Base-by-base conservation (phyloP, 2,113 vertebrate genomes). In the Lynx canadensis region DNA sequence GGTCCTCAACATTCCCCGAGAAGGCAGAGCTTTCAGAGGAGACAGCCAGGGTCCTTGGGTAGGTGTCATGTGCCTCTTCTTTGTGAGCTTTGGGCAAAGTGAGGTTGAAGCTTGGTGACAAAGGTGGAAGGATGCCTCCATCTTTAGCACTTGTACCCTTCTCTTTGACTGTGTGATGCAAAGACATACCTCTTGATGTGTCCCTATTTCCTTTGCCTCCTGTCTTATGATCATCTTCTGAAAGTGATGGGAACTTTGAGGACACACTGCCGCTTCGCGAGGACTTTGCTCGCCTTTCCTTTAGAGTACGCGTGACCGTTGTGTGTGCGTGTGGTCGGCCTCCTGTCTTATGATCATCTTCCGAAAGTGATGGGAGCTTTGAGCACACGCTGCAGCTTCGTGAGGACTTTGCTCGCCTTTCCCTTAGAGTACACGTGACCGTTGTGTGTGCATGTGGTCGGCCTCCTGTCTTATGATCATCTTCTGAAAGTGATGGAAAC, bases 51-150 rank as follows among this genome's bases (percentile, higher is more conserved):
- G n/a, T 21, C 74, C 79, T 27, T 4, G 16, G 45, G 89, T 25
- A 4, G 36, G n/a, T 14, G 36, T 16, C 18, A 2, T 0, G 19
- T 1, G 8, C 45, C 65, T 31, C 18, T 29, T n/a, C 21, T 4
- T 79, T 31, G 45, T 2, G 27, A 33, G 45, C 80, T 10, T 9
- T 19, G 89, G 68, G 36, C 36, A 4, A 25, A 4, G 57, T 12
- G 41, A 27, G 7, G 16, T 25, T 21, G 14, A 16, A 25, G 3
- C 48, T 33, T 0, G 10, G 78, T 13, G 82, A 71, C 55, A 0
- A 7, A 18, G 69, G 38, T 9, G 98, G 96, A 55, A 29, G 41
- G 52, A 29, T 29, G 7, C 36, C 69, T 0, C 81, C 76, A 1
- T 18, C 66, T 52, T 80, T 7, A 29, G 60, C 89, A 6, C 41